These are phyloP conservation scores for Alcis repandata DNA, from an alignment of 2,888 invertebrate species.

Conservation along the genomic window DNA sequence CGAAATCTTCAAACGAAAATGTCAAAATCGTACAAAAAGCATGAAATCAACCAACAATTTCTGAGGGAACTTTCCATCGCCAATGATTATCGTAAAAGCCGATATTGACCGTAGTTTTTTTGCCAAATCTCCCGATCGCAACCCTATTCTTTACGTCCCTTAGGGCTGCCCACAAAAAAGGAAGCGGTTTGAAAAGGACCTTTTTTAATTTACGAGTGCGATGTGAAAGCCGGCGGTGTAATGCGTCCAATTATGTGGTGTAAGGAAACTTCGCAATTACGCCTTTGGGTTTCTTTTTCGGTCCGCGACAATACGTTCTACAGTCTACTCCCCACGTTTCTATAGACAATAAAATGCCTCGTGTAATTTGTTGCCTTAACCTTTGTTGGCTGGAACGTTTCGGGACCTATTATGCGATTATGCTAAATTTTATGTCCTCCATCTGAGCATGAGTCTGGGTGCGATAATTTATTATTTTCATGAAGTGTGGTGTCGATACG, in stretches of 20 bases:
- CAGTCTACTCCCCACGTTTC: slow-evolving; percentile 41
- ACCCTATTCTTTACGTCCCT: slow-evolving; percentile 61
- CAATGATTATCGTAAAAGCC: slow-evolving; percentile 44
- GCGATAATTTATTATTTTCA: slow-evolving; percentile 63
- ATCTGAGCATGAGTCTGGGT: slow-evolving; percentile 49
- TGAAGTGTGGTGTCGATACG: slow-evolving; percentile 49
- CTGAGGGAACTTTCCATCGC: slow-evolving; percentile 27
- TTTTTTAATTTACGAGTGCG: slow-evolving; percentile 72
- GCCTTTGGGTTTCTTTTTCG: slow-evolving; percentile 59
- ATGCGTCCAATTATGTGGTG: slow-evolving; percentile 66
- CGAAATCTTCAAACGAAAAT: slow-evolving; percentile 15
- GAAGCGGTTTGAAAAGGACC: slow-evolving; percentile 64
- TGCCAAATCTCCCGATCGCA: slow-evolving; percentile 44
- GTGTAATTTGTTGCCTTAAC: slow-evolving; percentile 69
- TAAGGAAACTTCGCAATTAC: slow-evolving; percentile 72
- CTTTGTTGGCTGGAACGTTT: slow-evolving; percentile 62
- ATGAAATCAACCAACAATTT: slow-evolving; percentile 20
- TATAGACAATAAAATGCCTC: slow-evolving; percentile 58
- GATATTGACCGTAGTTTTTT: slow-evolving; percentile 49
- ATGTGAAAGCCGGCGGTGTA: slow-evolving; percentile 66
- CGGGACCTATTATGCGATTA: slow-evolving; percentile 61
- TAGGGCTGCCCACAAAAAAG: slow-evolving; percentile 65
- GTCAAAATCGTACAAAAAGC: slow-evolving; percentile 14
- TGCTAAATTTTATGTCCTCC: slow-evolving; percentile 60
- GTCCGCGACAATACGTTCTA: slow-evolving; percentile 57